phyloP scores from a whole-genome alignment of 2,888 invertebrate genomes.

The Monoplex corrugatus region DNA sequence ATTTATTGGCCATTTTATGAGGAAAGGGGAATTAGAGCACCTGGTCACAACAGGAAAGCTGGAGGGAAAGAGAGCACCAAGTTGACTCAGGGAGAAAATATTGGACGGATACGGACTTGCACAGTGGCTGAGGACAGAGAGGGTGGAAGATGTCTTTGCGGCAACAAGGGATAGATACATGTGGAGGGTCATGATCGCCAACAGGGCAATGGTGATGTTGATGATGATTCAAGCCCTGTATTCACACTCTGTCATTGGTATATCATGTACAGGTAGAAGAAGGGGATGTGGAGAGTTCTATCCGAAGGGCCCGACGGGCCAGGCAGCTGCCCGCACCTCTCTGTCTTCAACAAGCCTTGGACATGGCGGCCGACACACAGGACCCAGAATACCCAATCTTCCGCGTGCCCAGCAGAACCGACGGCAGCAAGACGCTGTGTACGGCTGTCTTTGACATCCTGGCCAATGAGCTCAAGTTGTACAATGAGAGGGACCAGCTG shows the following conservation, averaged over 20 bases:
- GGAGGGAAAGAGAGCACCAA: too few species aligned
- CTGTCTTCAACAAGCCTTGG: constrained; percentile 51
- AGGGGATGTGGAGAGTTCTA: constrained; percentile 45
- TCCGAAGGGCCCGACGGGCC: constrained; percentile 49
- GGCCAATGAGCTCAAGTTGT: constrained; percentile 56
- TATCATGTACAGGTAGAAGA: constrained; percentile 50
- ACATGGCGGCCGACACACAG: constrained; percentile 59
- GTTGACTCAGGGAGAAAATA: too few species aligned
- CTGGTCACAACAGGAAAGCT: too few species aligned
- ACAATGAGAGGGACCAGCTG: constrained; percentile 46
- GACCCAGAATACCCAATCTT: constrained; percentile 60
- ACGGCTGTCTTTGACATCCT: constrained; percentile 62
- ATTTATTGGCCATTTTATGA: too few species aligned
- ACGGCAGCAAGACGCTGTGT: constrained; percentile 55
- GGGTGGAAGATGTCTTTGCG: background rate
- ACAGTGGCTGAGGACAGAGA: background rate
- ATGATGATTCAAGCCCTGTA: too few species aligned
- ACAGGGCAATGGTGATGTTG: too few species aligned
- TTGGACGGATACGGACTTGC: too few species aligned
- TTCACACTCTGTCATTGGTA: background rate
- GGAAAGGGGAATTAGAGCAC: too few species aligned
- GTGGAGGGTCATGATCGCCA: background rate
- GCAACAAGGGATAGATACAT: background rate
- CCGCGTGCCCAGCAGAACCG: constrained; percentile 55
- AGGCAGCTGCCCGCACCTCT: constrained; percentile 51